Evolutionary conservation across 2,797 vertebrate species (phyloP), one percentile per base, ranked within the genome.

Genomic region (Enteromius paludinosus): DNA sequence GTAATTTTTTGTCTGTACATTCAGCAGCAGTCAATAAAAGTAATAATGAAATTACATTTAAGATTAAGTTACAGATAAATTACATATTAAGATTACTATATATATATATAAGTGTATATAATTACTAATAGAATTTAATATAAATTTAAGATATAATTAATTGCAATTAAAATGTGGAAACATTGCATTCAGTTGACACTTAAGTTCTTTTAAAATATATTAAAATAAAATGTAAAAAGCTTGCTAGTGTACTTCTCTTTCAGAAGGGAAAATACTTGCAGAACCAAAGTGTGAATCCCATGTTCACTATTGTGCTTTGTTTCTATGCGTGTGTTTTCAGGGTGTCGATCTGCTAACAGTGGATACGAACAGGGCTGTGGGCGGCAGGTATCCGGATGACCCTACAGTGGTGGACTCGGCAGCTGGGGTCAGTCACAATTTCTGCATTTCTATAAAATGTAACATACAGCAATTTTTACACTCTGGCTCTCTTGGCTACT

Each of bases 311-410:
- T 20, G 30, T 20, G 9, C 8, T 65, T 64, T 45, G 23, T 61
- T 45, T 56, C 15, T 54, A 9, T 47, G 65, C 15, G 38, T 43
- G n/a, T 61, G 35, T 84, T 17, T 79, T 35, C 35, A 90, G 90
- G 74, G 73, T 80, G 83, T 61, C 69, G 88, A 89, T 73, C 70
- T 88, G 83, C 78, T 89, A 47, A 56, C 84, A 54, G 79, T 81
- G 25, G 90, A 91, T 43, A 88, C 88, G 82, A 83, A 84, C 76
- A 89, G 86, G 89, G 70, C 54, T n/a, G n/a, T 33, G 9, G 30
- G 25, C 28, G 81, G 85, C 10, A 83, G 86, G n/a, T 83, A 83
- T 84, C 80, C 75, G 18, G 89, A 91, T n/a, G 88, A 88, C 43
- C 28, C 65, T 12, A 38, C 52, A 59, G 41, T 73, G 17, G 9